phyloP scores from a whole-genome alignment of 1,140 invertebrate species.

The Anadara kagoshimensis region DNA sequence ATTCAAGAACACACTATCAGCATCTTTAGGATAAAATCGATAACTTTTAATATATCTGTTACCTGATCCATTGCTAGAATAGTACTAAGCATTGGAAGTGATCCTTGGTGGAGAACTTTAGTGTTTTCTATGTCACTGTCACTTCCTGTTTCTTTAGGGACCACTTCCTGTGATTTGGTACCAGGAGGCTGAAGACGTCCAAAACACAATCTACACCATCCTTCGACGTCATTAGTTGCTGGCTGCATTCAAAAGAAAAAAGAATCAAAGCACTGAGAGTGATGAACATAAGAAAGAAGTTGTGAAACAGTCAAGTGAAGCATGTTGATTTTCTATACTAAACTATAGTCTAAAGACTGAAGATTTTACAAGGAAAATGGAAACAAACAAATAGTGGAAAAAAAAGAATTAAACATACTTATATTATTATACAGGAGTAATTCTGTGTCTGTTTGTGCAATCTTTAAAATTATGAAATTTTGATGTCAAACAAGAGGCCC shows the following conservation, averaged over 20 bases:
- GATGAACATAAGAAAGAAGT: too few relatives aligned
- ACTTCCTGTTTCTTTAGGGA: slow-evolving; percentile 10
- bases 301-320: neutral
- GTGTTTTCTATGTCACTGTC: neutral
- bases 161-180: slow-evolving; percentile 32
- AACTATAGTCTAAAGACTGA: neutral
- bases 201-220: slow-evolving; percentile 74
- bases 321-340: neutral
- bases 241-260: slow-evolving; percentile 55
- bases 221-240: slow-evolving; percentile 65
- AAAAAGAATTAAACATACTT: too few relatives aligned
- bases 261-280: too few relatives aligned
- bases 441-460: too few relatives aligned
- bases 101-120: slow-evolving; percentile 32
- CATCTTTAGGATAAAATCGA: too few relatives aligned
- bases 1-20: too few relatives aligned
- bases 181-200: slow-evolving; percentile 57
- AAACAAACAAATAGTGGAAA: too few relatives aligned
- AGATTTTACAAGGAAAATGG: too few relatives aligned
- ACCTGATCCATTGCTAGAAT: slow-evolving; percentile 76
- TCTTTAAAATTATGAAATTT: too few relatives aligned
- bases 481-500: too few relatives aligned
- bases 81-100: slow-evolving; percentile 73
- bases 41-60: neutral
- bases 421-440: too few relatives aligned